A percentile compares a stretch with the other conserved stretches of the same genome.
These are phyloP conservation scores for Sus cebifrons DNA, from an alignment of 2,797 vertebrate species.

Conservation along the genomic window DNA sequence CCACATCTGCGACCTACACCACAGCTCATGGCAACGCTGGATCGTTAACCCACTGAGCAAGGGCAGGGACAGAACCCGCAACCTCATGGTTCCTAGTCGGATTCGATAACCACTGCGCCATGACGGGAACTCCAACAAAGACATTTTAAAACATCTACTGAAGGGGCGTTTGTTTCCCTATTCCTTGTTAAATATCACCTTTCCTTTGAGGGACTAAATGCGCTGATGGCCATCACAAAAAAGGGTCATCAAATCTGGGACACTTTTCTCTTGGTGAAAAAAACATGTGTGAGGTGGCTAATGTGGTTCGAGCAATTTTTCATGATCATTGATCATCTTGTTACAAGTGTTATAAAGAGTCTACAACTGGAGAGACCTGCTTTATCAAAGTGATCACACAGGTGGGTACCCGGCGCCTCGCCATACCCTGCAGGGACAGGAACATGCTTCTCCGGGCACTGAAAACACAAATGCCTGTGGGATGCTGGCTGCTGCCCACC, in stretches of 20 bases:
- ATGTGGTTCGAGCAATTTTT: background rate
- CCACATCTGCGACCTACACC: too few species aligned
- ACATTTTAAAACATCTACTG: background rate
- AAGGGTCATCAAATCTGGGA: background rate
- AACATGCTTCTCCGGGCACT: too few species aligned
- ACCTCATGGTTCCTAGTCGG: too few species aligned
- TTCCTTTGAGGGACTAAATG: background rate
- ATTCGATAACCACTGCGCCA: too few species aligned
- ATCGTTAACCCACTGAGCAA: too few species aligned
- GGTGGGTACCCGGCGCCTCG: background rate
- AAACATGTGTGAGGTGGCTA: background rate
- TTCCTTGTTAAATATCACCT: background rate
- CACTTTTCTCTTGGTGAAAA: background rate
- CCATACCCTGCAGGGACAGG: rapidly evolving
- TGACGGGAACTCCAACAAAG: background rate
- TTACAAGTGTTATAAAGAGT: background rate
- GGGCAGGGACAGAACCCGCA: too few species aligned
- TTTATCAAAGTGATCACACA: background rate
- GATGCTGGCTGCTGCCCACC: background rate
- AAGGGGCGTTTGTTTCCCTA: background rate
- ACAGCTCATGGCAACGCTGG: too few species aligned
- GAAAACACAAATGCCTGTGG: background rate
- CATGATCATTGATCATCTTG: background rate
- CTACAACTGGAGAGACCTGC: background rate
- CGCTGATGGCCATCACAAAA: background rate